These are phyloP conservation scores for Hypotaenidia philippensis DNA, from an alignment of 2,797 vertebrate genomes.

Conservation along the genomic window DNA sequence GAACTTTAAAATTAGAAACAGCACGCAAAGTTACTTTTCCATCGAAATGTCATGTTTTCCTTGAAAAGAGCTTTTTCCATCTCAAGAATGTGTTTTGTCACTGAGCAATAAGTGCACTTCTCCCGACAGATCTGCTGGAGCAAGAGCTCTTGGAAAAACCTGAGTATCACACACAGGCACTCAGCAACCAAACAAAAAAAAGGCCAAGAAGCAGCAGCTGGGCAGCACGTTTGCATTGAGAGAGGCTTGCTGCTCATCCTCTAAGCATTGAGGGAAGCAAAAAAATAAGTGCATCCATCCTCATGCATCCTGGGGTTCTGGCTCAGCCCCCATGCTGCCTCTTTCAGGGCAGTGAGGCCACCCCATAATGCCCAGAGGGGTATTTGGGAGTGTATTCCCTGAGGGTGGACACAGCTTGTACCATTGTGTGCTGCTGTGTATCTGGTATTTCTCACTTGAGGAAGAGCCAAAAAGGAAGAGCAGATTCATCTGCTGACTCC, in stretches of 20 bases:
- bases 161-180: accelerated
- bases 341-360: background rate
- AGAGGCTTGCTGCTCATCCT: background rate
- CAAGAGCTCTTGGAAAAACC: background rate
- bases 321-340: accelerated
- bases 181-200: background rate
- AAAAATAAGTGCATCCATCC: background rate
- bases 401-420: background rate
- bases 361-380: background rate
- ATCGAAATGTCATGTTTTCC: slow-evolving; percentile 64
- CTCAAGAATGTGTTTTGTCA: background rate
- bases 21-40: slow-evolving; percentile 59
- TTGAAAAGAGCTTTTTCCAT: slow-evolving; percentile 63
- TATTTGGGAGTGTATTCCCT: background rate
- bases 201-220: background rate
- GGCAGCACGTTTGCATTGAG: background rate
- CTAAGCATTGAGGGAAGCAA: background rate
- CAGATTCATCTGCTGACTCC: background rate
- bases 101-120: background rate
- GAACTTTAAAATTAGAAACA: slow-evolving; percentile 69
- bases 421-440: accelerated
- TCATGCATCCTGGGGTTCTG: accelerated
- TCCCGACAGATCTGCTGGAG: background rate
- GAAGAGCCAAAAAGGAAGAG: background rate
- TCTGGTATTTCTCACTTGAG: background rate